These are phyloP conservation scores for Hybognathus amarus DNA, from an alignment of 2,797 vertebrate species.

Conservation along the genomic window DNA sequence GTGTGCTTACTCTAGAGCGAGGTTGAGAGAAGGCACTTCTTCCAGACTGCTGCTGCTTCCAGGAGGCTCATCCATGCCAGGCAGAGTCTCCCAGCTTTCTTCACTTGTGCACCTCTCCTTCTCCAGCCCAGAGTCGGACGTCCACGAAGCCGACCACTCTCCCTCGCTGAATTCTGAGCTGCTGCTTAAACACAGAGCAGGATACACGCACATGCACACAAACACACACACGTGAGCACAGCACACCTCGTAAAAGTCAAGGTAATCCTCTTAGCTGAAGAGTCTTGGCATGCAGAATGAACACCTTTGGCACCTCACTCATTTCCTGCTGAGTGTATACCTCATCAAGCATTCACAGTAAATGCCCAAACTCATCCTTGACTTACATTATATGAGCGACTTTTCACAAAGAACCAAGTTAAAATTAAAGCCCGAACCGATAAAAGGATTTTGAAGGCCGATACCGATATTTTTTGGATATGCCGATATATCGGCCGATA, in stretches of 20 bases:
- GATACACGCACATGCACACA: constrained; percentile 36
- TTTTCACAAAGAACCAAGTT: not conserved
- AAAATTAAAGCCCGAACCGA: too few relatives aligned
- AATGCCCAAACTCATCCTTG: not conserved
- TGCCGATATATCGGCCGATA: too few relatives aligned
- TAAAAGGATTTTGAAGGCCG: too few relatives aligned
- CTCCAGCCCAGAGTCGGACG: constrained; percentile 72
- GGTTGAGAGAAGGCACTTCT: constrained; percentile 59
- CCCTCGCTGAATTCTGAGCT: constrained; percentile 85
- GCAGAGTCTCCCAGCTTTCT: constrained; percentile 80
- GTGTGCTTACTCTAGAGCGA: constrained; percentile 49
- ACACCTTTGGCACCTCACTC: constrained; percentile 17
- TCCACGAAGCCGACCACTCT: constrained; percentile 75
- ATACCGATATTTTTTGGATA: too few relatives aligned
- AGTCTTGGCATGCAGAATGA: constrained; percentile 34
- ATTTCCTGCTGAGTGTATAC: constrained; percentile 3
- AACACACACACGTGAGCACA: constrained; percentile 9
- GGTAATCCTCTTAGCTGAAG: constrained; percentile 53
- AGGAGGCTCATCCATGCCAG: constrained; percentile 68
- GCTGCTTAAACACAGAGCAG: constrained; percentile 1
- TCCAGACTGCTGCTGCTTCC: constrained; percentile 65
- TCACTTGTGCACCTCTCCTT: constrained; percentile 76
- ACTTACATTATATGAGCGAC: constrained; percentile 1
- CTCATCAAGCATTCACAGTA: constrained; percentile 23
- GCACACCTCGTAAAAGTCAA: constrained; percentile 7